Evolutionary conservation across 2,113 vertebrate species (phyloP), one percentile per base, ranked within the genome.

Genomic region (Tragulus kanchil): DNA sequence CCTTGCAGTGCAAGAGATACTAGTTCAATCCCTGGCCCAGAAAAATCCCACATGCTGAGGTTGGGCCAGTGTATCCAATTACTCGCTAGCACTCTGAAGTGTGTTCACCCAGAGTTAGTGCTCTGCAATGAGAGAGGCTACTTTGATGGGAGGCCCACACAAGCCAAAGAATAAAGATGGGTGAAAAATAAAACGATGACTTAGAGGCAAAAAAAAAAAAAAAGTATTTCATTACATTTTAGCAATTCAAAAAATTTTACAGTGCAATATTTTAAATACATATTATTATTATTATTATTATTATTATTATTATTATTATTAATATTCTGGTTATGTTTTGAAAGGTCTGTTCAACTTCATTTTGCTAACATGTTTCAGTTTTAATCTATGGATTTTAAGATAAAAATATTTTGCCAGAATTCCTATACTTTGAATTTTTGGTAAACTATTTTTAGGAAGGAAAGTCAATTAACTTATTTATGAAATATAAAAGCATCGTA

Each of bases 381-480:
- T 95, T 48, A 85, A 83, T 50, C 9, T 89, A 21, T 62, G 17
- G 69, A 79, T 65, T 89, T 89, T 62, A 87, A 89, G 7, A 61
- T 9, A 52, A 54, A 28, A 67, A 64, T 52, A 58, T 21, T 93
- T 85, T 90, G 50, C 10, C 6, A 3, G 36, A 81, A 71, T 92
- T 78, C 42, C 64, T 71, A 28, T 58, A 8, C 8, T 85, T 28
- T 81, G 54, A 21, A 0, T 58, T 61, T 50, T 85, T 59, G 31
- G 8, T 67, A 64, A 92, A 83, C 25, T 85, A 3, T 56, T 71
- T 42, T 81, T 86, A 73, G 26, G 16, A 75, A 77, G 16, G 25
- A 89, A 84, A 87, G 56, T 71, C 93, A 95, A 10, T 36, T 13
- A 59, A 95, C 82, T 95, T 10, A 86, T 81, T 95, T 26, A 58